Conservation (phyloP, 2,113 vertebrate species). For the Pagrus major region DNA sequence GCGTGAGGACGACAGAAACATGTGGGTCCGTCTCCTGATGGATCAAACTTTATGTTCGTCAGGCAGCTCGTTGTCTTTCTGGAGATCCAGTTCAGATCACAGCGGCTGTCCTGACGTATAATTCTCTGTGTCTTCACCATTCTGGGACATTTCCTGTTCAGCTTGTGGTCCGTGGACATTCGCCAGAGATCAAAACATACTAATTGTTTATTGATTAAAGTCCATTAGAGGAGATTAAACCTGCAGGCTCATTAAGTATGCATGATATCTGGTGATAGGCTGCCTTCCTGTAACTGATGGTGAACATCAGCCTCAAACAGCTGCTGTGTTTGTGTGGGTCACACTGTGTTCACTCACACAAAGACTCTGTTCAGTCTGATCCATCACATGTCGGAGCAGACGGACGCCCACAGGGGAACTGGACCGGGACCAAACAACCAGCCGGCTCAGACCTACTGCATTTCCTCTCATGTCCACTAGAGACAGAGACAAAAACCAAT, state of each 20-base stretch:
- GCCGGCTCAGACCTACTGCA: neutral
- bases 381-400: slow-evolving; percentile 21
- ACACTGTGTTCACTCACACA: slow-evolving; percentile 13
- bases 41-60: no score
- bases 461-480: neutral
- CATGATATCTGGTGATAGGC: neutral
- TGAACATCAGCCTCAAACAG: neutral
- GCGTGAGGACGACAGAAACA: no score
- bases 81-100: no score
- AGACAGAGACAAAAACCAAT: no score
- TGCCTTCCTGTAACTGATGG: slow-evolving; percentile 1
- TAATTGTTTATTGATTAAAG: neutral
- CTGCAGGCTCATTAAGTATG: slow-evolving; percentile 18
- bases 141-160: neutral
- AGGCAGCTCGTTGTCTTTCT: no score
- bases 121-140: no score
- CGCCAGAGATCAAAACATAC: neutral
- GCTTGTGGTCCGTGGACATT: neutral
- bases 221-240: slow-evolving; percentile 14
- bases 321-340: neutral
- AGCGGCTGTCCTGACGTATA: no score
- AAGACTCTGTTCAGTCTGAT: slow-evolving; percentile 34
- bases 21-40: no score
- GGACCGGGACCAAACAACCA: slow-evolving; percentile 1
- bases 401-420: neutral